phyloP scores from a whole-genome alignment of 2,113 vertebrate species.

The Regulus satrapa region DNA sequence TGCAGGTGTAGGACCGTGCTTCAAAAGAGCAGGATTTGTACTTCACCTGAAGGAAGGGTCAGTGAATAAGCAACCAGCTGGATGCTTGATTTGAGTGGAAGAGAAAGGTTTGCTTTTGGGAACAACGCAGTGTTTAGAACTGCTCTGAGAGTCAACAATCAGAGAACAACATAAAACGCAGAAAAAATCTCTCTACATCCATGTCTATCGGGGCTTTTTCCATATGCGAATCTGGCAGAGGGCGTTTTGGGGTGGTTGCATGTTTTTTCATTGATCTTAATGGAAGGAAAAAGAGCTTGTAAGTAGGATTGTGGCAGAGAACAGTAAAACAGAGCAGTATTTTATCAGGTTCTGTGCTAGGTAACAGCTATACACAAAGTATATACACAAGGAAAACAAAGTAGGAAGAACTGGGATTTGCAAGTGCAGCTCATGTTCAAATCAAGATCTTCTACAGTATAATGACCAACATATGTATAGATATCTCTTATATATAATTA shows the following conservation, averaged over 20 bases:
- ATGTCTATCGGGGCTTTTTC: rapidly evolving
- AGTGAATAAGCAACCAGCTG: background rate
- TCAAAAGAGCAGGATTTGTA: background rate
- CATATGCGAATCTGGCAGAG: background rate
- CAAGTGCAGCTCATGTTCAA: background rate
- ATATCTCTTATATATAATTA: background rate
- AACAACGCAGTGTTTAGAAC: background rate
- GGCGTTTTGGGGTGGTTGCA: rapidly evolving
- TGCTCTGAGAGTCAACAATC: background rate
- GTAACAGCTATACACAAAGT: background rate
- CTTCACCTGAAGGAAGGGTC: background rate
- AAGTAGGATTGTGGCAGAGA: background rate
- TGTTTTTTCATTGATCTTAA: background rate
- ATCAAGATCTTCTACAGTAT: background rate
- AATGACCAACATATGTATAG: background rate
- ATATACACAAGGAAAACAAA: background rate
- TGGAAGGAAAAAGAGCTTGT: background rate
- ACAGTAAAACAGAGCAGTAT: background rate
- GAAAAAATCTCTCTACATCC: background rate
- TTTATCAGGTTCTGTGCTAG: background rate
- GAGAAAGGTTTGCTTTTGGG: background rate
- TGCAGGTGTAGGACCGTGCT: background rate
- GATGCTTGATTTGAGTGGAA: background rate
- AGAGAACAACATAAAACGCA: background rate
- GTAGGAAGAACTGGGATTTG: background rate